phyloP scores from a whole-genome alignment of 2,113 vertebrate genomes.

The Mus spicilegus region DNA sequence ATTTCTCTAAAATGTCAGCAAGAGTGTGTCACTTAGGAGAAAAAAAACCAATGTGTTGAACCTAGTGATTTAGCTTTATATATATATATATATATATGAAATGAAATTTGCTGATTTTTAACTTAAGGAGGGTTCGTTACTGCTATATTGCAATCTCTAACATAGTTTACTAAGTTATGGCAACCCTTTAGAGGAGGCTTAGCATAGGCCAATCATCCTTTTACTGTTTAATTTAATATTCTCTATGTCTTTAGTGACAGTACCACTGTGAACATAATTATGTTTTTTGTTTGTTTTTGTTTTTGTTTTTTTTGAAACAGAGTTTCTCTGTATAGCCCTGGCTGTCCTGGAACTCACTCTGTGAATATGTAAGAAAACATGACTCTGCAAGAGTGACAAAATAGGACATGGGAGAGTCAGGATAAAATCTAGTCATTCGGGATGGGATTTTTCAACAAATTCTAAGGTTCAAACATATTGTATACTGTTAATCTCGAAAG shows the following conservation, averaged over 20 bases:
- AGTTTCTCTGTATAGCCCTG: no score
- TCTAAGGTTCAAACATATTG: not conserved
- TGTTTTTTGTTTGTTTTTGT: no score
- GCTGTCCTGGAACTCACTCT: no score
- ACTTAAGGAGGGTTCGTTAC: not conserved
- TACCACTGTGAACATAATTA: not conserved
- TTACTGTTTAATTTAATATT: not conserved
- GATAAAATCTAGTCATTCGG: not conserved
- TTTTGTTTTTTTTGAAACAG: no score
- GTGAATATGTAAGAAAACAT: not conserved
- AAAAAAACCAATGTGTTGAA: not conserved
- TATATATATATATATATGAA: constrained; percentile 20
- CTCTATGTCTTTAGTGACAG: not conserved
- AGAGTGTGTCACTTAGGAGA: not conserved
- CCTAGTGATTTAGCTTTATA: not conserved
- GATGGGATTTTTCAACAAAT: not conserved
- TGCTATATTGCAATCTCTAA: not conserved
- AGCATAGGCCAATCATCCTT: not conserved
- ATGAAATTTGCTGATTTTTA: not conserved
- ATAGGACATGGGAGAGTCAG: not conserved
- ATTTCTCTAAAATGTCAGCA: constrained; percentile 46
- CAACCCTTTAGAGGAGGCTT: not conserved
- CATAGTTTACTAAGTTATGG: not conserved
- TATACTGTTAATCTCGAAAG: constrained; percentile 24
- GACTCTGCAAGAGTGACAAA: not conserved